These are phyloP conservation scores for Drosophila mayaguana DNA, from an alignment of 2,888 invertebrate genomes.

Conservation along the genomic window DNA sequence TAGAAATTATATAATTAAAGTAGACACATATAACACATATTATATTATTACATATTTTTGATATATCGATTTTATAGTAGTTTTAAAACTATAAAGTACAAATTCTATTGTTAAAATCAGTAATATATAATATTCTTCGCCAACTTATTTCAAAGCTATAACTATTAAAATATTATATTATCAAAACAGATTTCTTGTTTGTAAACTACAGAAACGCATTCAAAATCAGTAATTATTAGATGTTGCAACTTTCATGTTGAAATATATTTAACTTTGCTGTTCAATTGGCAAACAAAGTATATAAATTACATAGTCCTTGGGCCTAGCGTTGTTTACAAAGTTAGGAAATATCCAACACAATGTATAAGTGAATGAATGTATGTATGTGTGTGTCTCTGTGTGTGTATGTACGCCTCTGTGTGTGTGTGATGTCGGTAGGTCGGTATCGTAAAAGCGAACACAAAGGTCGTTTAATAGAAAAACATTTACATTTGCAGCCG, in stretches of 20 bases:
- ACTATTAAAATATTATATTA: too few relatives aligned
- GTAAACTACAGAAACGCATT: neutral
- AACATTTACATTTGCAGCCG: slow-evolving; percentile 71
- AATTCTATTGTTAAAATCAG: too few relatives aligned
- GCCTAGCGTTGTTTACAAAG: slow-evolving; percentile 12
- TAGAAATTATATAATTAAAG: too few relatives aligned
- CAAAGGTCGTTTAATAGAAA: slow-evolving; percentile 53
- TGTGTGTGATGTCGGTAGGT: slow-evolving; percentile 11
- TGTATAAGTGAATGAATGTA: slow-evolving; percentile 2
- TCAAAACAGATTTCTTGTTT: neutral
- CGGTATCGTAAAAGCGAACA: slow-evolving; percentile 10
- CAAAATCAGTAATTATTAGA: neutral
- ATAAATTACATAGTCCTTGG: slow-evolving; percentile 7
- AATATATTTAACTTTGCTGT: neutral
- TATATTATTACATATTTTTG: too few relatives aligned
- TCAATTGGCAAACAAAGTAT: slow-evolving; percentile 4
- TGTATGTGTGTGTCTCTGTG: neutral
- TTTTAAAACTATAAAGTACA: too few relatives aligned
- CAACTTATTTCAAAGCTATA: too few relatives aligned
- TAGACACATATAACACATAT: too few relatives aligned
- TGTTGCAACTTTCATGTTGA: neutral
- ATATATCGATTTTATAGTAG: too few relatives aligned
- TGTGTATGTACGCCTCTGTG: too few relatives aligned
- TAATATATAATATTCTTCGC: too few relatives aligned
- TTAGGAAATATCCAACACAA: neutral